Percentiles rank a stretch among this genome's conserved stretches.
Conservation (phyloP, 2,888 invertebrate species). For the Amblyjoppa proteus region DNA sequence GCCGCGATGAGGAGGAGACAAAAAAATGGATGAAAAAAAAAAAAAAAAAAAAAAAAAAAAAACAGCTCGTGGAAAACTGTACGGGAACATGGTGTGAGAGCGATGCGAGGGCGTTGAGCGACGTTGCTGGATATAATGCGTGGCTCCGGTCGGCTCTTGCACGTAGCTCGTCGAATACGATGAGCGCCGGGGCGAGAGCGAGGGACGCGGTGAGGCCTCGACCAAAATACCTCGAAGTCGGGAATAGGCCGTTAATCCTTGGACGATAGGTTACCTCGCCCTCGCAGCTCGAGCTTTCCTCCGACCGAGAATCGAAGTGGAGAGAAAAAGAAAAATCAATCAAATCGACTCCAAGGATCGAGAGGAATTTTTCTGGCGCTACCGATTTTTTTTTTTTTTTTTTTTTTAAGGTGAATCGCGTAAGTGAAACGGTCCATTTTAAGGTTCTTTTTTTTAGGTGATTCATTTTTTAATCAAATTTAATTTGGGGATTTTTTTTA, state of each 20-base stretch:
- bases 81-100: conserved; percentile 9
- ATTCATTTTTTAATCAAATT: no score
- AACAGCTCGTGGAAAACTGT: not conserved
- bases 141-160: not conserved
- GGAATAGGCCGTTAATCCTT: conserved; percentile 73
- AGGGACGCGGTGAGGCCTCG: conserved; percentile 42
- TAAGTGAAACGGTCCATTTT: no score
- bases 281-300: conserved; percentile 9
- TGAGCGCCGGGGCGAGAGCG: conserved; percentile 16
- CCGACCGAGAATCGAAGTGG: not conserved
- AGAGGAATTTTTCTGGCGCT: no score
- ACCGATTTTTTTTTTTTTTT: no score
- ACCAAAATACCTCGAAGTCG: conserved; percentile 75
- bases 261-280: conserved; percentile 62
- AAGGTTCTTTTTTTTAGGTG: no score
- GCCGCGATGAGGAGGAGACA: not conserved
- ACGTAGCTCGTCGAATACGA: conserved; percentile 15
- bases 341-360: not conserved
- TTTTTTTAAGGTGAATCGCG: no score
- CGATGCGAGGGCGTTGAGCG: conserved; percentile 11
- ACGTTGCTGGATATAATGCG: conserved; percentile 16
- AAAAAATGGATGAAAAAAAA: not conserved
- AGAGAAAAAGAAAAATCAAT: conserved; percentile 4
- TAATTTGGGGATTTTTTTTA: no score
- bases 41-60: not conserved